These are phyloP conservation scores for Onychostruthus taczanowskii DNA, from an alignment of 2,113 vertebrate species.

Conservation along the genomic window DNA sequence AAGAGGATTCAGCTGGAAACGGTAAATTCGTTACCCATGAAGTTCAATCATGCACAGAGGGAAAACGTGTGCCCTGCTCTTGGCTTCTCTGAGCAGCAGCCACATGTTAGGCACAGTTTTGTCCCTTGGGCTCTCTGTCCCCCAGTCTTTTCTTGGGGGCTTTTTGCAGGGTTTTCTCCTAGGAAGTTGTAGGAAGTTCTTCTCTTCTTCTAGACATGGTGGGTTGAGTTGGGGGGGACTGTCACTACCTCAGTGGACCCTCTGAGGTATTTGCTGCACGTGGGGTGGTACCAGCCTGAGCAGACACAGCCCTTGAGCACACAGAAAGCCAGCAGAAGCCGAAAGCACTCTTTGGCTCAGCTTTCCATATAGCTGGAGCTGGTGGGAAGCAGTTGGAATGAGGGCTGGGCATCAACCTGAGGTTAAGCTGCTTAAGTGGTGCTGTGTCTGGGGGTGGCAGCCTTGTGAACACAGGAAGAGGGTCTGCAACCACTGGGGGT, in stretches of 20 bases:
- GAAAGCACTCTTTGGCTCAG: not conserved
- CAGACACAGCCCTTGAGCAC: rapidly evolving
- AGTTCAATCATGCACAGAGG: not conserved
- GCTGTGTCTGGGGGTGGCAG: not conserved
- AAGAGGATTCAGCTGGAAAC: not conserved
- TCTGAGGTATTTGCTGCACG: not conserved
- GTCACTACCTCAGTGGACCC: rapidly evolving
- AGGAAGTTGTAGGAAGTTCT: not conserved
- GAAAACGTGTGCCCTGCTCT: not conserved
- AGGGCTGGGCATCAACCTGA: not conserved
- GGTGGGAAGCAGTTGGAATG: not conserved
- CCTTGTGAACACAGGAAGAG: not conserved
- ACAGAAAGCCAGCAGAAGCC: not conserved
- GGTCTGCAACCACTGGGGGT: not conserved
- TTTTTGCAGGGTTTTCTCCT: not conserved
- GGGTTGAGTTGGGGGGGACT: not conserved
- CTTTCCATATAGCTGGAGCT: not conserved
- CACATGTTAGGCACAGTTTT: not conserved
- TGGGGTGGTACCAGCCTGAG: not conserved
- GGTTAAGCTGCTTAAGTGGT: not conserved
- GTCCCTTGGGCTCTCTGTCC: not conserved
- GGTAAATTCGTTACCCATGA: not conserved
- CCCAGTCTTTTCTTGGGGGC: not conserved
- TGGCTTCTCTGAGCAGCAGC: not conserved
- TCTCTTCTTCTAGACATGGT: not conserved